phyloP scores from a whole-genome alignment of 2,888 invertebrate species.

The Geotrupes spiniger region DNA sequence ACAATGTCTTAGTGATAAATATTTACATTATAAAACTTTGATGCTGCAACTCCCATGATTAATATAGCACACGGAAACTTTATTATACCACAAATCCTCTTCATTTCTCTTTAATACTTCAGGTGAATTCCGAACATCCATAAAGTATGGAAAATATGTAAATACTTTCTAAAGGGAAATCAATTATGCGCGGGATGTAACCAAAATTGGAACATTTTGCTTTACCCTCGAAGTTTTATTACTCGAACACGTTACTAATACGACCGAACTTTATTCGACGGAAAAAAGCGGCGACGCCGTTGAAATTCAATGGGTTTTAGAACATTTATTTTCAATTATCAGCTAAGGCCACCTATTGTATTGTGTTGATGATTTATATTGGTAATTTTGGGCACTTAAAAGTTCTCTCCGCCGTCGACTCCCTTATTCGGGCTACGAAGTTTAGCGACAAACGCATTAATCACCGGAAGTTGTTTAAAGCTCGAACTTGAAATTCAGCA shows the following conservation, averaged over 20 bases:
- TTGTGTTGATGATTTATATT: slow-evolving; percentile 16
- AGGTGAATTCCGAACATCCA: slow-evolving; percentile 19
- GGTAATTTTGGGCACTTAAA: slow-evolving; percentile 21
- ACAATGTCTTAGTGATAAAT: too few species aligned
- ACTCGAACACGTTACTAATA: too few species aligned
- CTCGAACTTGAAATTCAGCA: too few species aligned
- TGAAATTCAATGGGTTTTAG: too few species aligned
- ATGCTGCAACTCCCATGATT: too few species aligned
- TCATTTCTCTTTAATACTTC: slow-evolving; percentile 15
- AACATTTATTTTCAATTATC: too few species aligned
- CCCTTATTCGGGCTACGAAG: slow-evolving; percentile 13
- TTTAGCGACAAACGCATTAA: slow-evolving; percentile 14
- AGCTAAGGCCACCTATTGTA: too few species aligned
- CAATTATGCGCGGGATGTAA: slow-evolving; percentile 15
- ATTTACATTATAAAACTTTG: too few species aligned
- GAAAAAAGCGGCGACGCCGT: too few species aligned
- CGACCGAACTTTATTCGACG: too few species aligned
- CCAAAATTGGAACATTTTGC: slow-evolving; percentile 7
- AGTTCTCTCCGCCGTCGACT: slow-evolving; percentile 9
- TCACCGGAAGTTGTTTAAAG: slow-evolving; percentile 8
- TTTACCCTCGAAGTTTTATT: not conserved
- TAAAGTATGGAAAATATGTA: slow-evolving; percentile 19
- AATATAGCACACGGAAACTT: too few species aligned
- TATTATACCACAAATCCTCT: too few species aligned
- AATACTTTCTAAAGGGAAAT: slow-evolving; percentile 22